A percentile compares a stretch with the other conserved stretches of the same genome.
These are phyloP conservation scores for Sycophaga agraensis DNA, from an alignment of 1,140 invertebrate species.

Conservation along the genomic window DNA sequence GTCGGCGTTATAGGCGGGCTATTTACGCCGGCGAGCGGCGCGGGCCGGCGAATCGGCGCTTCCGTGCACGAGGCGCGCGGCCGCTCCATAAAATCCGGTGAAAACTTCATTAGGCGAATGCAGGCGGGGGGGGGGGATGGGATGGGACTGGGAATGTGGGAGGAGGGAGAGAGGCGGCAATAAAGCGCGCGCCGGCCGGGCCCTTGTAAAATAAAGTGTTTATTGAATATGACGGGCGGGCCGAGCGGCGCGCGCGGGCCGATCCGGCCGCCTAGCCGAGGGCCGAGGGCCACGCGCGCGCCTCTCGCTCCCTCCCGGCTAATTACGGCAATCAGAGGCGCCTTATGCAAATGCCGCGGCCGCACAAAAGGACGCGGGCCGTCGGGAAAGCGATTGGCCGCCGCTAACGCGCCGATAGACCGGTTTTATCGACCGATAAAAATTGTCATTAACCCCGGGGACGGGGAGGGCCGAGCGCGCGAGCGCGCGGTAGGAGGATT, in stretches of 20 bases:
- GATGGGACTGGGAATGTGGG: no score
- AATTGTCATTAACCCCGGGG: constrained; percentile 21
- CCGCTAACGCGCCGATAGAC: constrained; percentile 31
- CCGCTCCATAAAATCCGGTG: no score
- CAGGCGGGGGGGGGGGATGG: no score
- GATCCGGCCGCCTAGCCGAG: constrained; percentile 14
- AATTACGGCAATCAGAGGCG: constrained; percentile 52
- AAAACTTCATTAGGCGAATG: no score
- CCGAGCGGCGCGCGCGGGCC: background rate
- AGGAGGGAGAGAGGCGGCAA: no score
- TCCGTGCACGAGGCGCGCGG: no score
- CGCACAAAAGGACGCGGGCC: constrained; percentile 36
- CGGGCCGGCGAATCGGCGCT: no score
- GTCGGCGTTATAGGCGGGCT: no score
- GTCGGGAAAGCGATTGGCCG: constrained; percentile 44
- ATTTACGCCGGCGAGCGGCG: no score
- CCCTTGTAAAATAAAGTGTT: constrained; percentile 10
- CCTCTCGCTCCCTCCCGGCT: no score
- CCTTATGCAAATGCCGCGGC: constrained; percentile 50
- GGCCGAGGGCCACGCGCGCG: constrained; percentile 49
- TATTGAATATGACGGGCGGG: background rate
- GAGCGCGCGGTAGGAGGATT: background rate
- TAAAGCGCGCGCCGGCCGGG: no score
- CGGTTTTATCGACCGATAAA: constrained; percentile 37
- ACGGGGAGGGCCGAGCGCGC: no score